Evolutionary conservation across 2,888 invertebrate species (phyloP).

Genomic region (Sericinus montela): DNA sequence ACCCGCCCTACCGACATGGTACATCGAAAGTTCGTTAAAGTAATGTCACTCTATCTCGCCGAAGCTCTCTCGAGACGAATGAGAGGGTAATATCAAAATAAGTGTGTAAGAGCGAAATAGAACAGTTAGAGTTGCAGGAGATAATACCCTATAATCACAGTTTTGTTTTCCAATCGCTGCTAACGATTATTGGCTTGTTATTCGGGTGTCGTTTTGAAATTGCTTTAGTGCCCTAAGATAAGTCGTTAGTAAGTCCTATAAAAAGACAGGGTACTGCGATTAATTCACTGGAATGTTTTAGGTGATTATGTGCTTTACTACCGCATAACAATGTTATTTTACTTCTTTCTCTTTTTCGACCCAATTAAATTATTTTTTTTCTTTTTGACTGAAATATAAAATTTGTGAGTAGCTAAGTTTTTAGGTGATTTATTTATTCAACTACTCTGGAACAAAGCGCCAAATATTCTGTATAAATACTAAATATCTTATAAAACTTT

Average conservation of each 20-base stretch:
- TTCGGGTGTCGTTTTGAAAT: constrained; percentile 77
- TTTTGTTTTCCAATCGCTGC: constrained; percentile 84
- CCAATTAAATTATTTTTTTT: neutral
- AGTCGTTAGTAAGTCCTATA: constrained; percentile 74
- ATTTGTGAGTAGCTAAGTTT: no score
- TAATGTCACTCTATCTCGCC: constrained; percentile 69
- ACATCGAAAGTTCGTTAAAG: constrained; percentile 78
- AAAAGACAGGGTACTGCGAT: constrained; percentile 55
- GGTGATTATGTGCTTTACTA: constrained; percentile 5
- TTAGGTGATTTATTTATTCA: no score
- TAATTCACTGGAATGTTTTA: constrained; percentile 28
- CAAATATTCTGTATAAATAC: no score
- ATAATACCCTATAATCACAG: constrained; percentile 81
- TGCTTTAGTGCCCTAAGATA: constrained; percentile 69
- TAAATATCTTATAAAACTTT: no score
- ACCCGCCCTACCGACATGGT: constrained; percentile 49
- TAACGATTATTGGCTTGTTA: constrained; percentile 84
- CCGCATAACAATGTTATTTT: constrained; percentile 5
- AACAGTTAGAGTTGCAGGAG: constrained; percentile 31
- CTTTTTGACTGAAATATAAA: no score
- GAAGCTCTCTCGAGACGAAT: constrained; percentile 56
- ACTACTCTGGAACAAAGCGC: no score
- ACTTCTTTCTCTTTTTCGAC: neutral
- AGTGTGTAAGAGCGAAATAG: constrained; percentile 42
- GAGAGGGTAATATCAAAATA: constrained; percentile 42